phyloP scores from a whole-genome alignment of 2,113 vertebrate genomes.

The Pteropus alecto region DNA sequence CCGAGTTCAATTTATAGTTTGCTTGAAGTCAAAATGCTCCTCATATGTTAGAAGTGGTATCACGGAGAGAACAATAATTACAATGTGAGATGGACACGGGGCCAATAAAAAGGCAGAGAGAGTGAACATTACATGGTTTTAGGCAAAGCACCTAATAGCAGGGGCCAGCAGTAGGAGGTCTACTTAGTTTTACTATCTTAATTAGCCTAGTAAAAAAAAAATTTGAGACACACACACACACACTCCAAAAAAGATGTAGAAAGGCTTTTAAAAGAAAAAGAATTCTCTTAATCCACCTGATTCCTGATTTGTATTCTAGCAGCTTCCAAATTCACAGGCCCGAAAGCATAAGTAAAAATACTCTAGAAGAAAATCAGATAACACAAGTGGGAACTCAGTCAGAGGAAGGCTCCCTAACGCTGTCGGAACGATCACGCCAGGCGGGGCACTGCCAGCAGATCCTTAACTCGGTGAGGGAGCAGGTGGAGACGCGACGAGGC shows the following conservation, averaged over 20 bases:
- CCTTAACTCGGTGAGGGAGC: neutral
- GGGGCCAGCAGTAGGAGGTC: neutral
- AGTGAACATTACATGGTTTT: neutral
- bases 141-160: neutral
- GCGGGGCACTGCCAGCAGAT: conserved; percentile 13
- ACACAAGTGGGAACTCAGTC: conserved; percentile 30
- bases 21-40: neutral
- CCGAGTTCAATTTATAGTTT: neutral
- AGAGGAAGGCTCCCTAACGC: conserved; percentile 16
- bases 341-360: conserved; percentile 31
- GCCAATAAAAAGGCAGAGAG: conserved; percentile 20
- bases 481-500: neutral
- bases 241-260: neutral
- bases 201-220: conserved; percentile 25
- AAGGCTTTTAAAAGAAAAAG: conserved; percentile 20
- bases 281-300: neutral
- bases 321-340: conserved; percentile 36
- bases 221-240: neutral
- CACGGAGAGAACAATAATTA: neutral
- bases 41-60: neutral
- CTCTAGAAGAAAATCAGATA: conserved; percentile 40
- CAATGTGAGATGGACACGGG: neutral
- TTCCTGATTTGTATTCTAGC: neutral
- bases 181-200: conserved; percentile 17
- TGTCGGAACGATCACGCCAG: neutral